Evolutionary conservation across 2,113 vertebrate species (phyloP), one percentile per base, ranked within the genome.

Genomic region (Nibea coibor): DNA sequence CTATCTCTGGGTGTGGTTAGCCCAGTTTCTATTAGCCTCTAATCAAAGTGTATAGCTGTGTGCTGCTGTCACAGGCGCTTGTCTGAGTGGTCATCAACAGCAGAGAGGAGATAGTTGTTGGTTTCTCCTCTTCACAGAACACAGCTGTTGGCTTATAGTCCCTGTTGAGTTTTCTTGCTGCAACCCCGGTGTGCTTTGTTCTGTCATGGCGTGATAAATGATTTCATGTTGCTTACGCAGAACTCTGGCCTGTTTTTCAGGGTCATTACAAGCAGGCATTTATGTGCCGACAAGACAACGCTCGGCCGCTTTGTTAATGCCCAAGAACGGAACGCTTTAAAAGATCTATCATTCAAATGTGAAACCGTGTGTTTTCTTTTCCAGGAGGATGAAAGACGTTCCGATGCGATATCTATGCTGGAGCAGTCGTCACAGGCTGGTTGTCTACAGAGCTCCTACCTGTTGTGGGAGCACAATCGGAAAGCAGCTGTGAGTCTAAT

Each of bases 371-470:
- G 22, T 72, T 56, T 1, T 2, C 11, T 54, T 59, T 88, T 78
- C 31, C 70, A 99, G 98, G 97, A 96, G 45, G 96, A 97, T 82
- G 96, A 95, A 75, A 96, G 87, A 82, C 95, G 83, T 45, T 90
- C 85, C 1, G 94, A 97, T 75, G 97, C 96, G 16, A 81, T 94
- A 57, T 87, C 92, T 56, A 93, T 99, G 91, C 94, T 99, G 87
- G 95, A 97, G 80, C 95, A 97, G 74, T 97, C 98, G 0, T 96
- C 98, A 0, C 92, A 83, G 66, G 95, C 96, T 20, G 97, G 97
- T 28, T 99, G 96, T 82, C 88, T 99, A 75, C 94, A 96, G 87
- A 99, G 98, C 91, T 96, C 97, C 0, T 99, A 97, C 91, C 93
- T 98, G 84, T 89, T 99, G 65, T 99, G 97, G 98, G 96, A 99